Evolutionary conservation across 2,113 vertebrate genomes (phyloP).

Genomic region (Hipposideros armiger): DNA sequence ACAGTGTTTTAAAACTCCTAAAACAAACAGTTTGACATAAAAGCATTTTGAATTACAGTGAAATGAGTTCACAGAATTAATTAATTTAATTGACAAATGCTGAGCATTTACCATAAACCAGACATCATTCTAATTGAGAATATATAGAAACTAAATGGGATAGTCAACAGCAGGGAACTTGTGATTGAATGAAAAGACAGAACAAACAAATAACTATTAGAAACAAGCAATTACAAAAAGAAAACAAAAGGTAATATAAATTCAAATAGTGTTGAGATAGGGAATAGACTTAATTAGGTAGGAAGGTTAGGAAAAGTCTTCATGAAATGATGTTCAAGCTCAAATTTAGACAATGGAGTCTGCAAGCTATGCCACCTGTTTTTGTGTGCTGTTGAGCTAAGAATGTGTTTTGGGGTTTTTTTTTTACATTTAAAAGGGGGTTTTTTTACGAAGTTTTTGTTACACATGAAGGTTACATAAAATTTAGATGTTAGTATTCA

Average conservation of each 20-base stretch:
- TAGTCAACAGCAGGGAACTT: background rate
- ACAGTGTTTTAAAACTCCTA: background rate
- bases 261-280: background rate
- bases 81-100: slow-evolving; percentile 3
- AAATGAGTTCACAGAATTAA: slow-evolving; percentile 23
- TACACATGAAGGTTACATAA: background rate
- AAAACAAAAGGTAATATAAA: background rate
- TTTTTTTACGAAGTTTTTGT: background rate
- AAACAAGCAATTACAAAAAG: slow-evolving; percentile 36
- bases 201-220: background rate
- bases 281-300: background rate
- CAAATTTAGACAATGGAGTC: background rate
- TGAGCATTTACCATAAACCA: background rate
- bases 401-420: background rate
- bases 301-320: background rate
- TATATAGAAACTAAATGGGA: background rate
- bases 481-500: background rate
- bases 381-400: background rate
- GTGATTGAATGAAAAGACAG: background rate
- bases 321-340: background rate
- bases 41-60: background rate
- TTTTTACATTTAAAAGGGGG: background rate
- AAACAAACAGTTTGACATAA: background rate
- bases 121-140: background rate
- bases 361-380: background rate